Evolutionary conservation across 2,113 vertebrate species (phyloP), one percentile per base, ranked within the genome.

Genomic region (Notarius lentiginosus): DNA sequence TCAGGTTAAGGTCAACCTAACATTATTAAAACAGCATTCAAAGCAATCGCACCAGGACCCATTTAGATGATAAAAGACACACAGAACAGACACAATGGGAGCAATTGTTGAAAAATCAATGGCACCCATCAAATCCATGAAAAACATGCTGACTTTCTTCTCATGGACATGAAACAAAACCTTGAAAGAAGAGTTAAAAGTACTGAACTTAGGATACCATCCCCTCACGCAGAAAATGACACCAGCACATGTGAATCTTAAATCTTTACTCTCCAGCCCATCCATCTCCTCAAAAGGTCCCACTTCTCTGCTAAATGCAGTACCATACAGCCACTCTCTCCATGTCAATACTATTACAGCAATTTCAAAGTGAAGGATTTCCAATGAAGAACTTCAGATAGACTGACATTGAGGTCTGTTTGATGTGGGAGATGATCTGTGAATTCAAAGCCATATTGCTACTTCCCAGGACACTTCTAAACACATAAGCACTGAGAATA

Each of bases 151-250:
- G 12, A 6, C 15, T 82, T 12, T 61, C 1, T 5, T 49, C 20
- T 63, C 58, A n/a, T 51, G 61, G 22, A 65, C 81, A n/a, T 7
- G 51, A 82, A 82, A 49, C 22, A 82, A 66, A 82, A 51, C 12
- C 12, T 55, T 14, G n/a, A 55, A 55, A n/a, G 12, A 27, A 53
- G 12, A 83, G 24, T 65, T 82, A 49, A 56, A 53, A 20, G 49
- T 12, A 83, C 17, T 14, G 73, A 84, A 53, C n/a, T 18, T 53
- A 14, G 49, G 15, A 83, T 0, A 55, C 4, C 7, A 83, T 68
- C 27, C 17, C 27, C 1, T 7, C 4, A 30, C 1, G 47, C 17
- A 56, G 7, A 53, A 34, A 34, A 17, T 14, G 0, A 18, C 47
- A 72, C 12, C 20, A 65, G 49, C n/a, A 15, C 70, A 76, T 61